Evolutionary conservation across 2,888 invertebrate species (phyloP), one percentile per base, ranked within the genome.

Genomic region (Prosapia bicincta): DNA sequence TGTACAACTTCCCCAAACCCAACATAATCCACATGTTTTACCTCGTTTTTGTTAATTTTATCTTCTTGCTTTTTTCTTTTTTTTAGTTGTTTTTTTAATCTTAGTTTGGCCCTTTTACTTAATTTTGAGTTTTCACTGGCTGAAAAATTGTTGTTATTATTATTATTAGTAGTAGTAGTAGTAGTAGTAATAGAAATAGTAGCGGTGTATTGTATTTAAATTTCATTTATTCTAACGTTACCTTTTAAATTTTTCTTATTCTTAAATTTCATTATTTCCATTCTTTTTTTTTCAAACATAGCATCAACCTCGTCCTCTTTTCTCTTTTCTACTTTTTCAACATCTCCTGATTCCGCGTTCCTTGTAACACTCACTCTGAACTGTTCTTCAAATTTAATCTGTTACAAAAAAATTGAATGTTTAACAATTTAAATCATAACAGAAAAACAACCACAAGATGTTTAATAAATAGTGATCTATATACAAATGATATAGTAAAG

Each of bases 1-100:
- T 92, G 90, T 1, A 88, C 90, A 71, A 90, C 87, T 83, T 94
- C 94, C 0, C 94, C 94, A 85, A 95, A 95, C 82, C 88, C 83
- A 25, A 95, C 87, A 69, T 87, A 85, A 84, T 95, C 95, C 81
- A 86, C 81, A 26, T 83, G 83, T 15, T 81, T 87, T 77, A 85
- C 85, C 71, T 89, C 89, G 43, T 86, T 85, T 1, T 82, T 79
- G 65, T 84, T 81, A 70, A 82, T 69, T 38, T 78, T 81, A 88
- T 90, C 23, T 86, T 83, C 54, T 87, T 86, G 24, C 85, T 85
- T 79, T 88, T 89, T 81, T 89, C 89, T 13, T 85, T 83, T 77
- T 83, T 86, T 43, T 82, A 82, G 30, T 81, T 38, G 26, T 20
- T 26, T 26, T 74, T 65, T 74, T 13, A 69, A 23, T 9, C 74